A percentile compares a stretch with the other conserved stretches of the same genome.
These are phyloP conservation scores for Turritopsis dohrnii DNA, from an alignment of 30 jellyfish, hydroid and myxozoan genomes.

Conservation along the genomic window DNA sequence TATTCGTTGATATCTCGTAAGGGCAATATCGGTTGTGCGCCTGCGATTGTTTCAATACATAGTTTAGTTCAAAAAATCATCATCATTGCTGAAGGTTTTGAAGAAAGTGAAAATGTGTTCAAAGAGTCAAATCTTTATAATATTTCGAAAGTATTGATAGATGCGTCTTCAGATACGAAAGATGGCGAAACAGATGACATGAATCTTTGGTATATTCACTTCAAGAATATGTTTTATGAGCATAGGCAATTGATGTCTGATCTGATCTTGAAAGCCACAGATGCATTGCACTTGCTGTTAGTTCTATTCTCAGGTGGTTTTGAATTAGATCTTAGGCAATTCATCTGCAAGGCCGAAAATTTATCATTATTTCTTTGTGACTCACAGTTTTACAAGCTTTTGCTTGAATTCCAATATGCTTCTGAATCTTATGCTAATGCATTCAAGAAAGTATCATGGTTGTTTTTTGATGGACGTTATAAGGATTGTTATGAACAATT, in stretches of 20 bases:
- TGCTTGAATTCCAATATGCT: neutral
- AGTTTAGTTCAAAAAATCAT: conserved; percentile 7
- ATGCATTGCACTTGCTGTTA: too few species aligned
- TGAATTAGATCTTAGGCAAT: neutral
- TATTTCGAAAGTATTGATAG: neutral
- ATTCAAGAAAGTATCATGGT: neutral
- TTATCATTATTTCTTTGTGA: neutral
- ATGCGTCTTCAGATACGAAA: neutral
- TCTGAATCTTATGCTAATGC: neutral
- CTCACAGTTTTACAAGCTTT: neutral
- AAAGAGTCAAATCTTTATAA: neutral
- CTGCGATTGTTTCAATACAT: neutral
- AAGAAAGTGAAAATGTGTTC: neutral
- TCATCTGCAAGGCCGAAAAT: too few species aligned
- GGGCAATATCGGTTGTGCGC: neutral
- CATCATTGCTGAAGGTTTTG: neutral
- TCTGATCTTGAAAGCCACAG: too few species aligned
- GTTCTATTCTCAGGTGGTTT: too few species aligned
- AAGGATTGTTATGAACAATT: neutral
- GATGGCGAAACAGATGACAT: neutral
- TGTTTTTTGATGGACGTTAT: neutral
- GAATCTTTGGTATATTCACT: neutral
- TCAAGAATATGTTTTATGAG: neutral
- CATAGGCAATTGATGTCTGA: too few species aligned
- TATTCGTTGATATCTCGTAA: neutral